Base-by-base conservation (phyloP, 2,888 invertebrate genomes). In the Parnassius apollo region DNA sequence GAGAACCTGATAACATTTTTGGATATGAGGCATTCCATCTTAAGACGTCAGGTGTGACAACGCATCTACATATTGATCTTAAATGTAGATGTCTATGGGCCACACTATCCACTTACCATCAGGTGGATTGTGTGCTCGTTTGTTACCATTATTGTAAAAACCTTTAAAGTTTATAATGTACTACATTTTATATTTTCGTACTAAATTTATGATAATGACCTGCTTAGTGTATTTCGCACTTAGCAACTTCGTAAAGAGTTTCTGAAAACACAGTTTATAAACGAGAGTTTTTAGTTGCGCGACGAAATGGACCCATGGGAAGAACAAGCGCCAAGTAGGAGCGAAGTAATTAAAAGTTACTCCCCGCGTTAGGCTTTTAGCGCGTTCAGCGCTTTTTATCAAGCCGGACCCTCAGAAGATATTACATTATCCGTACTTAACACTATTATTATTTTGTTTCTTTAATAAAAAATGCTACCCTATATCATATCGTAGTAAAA, bases 291-390 rank as follows among this genome's bases (percentile, higher is more conserved):
- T 86, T 80, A 82, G 83, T 83, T 82, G 75, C 75, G 75, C 80
- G 79, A 81, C 75, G 84, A 76, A 86, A 82, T 83, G 81, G 81
- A 82, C 80, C 73, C 80, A 78, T 80, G 77, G 78, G 74, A 77
- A 78, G 76, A 84, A 80, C 81, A 77, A 81, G 81, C 81, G 78
- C 71, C 73, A 82, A 86, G 82, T 78, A 78, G 80, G 81, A 74
- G 78, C 75, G 78, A 87, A 88, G 85, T 86, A 88, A 88, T 88
- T 88, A 89, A 88, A 89, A 89, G 78, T 88, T 88, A 81, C 80
- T 78, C 75, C 69, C 71, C 70, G 54, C 56, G 45, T 55, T 53
- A 22, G 50, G 52, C 68, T 66, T 67, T 69, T 68, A 65, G 62
- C 67, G 71, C 65, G 68, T 65, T 66, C 69, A 71, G 68, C 68